Evolutionary conservation across 2,888 invertebrate species (phyloP).

Genomic region (Ptychoptera contaminata): DNA sequence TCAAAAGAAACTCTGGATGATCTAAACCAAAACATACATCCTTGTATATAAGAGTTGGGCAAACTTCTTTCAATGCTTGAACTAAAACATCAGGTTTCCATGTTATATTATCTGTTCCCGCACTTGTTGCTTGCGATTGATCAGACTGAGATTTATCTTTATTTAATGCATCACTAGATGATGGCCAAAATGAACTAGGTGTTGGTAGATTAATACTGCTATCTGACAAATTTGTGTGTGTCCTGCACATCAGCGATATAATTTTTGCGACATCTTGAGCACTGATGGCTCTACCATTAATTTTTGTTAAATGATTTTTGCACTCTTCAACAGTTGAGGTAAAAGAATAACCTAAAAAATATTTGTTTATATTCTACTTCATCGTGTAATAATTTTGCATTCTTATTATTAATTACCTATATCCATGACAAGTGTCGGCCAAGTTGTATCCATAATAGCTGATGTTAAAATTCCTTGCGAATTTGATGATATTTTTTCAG

Average conservation of each 20-base stretch:
- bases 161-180: slow-evolving; percentile 16
- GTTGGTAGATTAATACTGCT: slow-evolving; percentile 57
- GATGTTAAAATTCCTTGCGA: slow-evolving; percentile 37
- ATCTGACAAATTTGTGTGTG: slow-evolving; percentile 44
- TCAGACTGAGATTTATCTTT: slow-evolving; percentile 13
- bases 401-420: slow-evolving; percentile 33
- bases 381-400: too few species aligned
- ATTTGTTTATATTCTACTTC: neutral
- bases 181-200: slow-evolving; percentile 48
- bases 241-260: slow-evolving; percentile 73
- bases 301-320: slow-evolving; percentile 64
- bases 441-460: slow-evolving; percentile 55
- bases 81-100: slow-evolving; percentile 95
- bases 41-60: slow-evolving; percentile 78
- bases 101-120: slow-evolving; percentile 4
- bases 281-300: slow-evolving; percentile 68
- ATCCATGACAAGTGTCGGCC: slow-evolving; percentile 82
- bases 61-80: slow-evolving; percentile 77
- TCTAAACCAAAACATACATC: slow-evolving; percentile 86
- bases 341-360: slow-evolving; percentile 51
- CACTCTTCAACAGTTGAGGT: slow-evolving; percentile 78
- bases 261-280: slow-evolving; percentile 73
- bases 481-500: slow-evolving; percentile 45
- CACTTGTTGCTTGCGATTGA: slow-evolving; percentile 13
- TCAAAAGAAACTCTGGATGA: slow-evolving; percentile 74